Evolutionary conservation across 2,797 vertebrate species (phyloP), one percentile per base, ranked within the genome.

Genomic region (Sibirionetta formosa): DNA sequence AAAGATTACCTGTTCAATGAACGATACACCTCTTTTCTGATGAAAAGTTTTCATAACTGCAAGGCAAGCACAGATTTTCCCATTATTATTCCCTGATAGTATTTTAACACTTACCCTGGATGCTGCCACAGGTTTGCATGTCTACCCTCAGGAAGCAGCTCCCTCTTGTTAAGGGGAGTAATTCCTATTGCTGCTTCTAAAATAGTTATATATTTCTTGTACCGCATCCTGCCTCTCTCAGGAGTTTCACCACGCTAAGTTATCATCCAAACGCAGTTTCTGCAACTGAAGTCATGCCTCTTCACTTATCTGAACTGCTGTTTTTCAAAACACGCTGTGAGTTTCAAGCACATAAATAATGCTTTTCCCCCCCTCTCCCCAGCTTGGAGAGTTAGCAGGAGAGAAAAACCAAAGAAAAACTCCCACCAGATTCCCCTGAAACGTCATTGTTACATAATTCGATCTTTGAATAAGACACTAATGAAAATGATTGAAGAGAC

Each of bases 131-230:
- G 98, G 93, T 98, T 98, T 94, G 96, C 98, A 18, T 98, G 99
- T 96, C 99, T 97, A 96, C 99, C 99, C 20, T 99, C 99, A 1
- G 99, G 99, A 54, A 99, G 97, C 50, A 99, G 98, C 91, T 99
- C 99, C 69, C 99, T 98, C 97, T 99, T 99, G 98, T 99, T 99
- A 77, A 99, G 98, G 31, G 99, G 99, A 24, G 99, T 99, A 22
- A 99, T 98, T 66, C 99, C 99, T 77, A 99, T 98, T 0, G 99
- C 99, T 23, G 99, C 99, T 97, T 99, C 99, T 98, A 99, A 98
- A 97, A 99, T 99, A 35, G 99, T 99, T 95, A 99, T 98, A 40
- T 99, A 99, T 97, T 99, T 99, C 98, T 99, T 99, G 94, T 99
- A 99, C 97, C 99, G 99, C 99, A 99, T 99, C 93, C 95, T 98